phyloP scores from a whole-genome alignment of 2,888 invertebrate genomes.

The Drosophila meridiana region DNA sequence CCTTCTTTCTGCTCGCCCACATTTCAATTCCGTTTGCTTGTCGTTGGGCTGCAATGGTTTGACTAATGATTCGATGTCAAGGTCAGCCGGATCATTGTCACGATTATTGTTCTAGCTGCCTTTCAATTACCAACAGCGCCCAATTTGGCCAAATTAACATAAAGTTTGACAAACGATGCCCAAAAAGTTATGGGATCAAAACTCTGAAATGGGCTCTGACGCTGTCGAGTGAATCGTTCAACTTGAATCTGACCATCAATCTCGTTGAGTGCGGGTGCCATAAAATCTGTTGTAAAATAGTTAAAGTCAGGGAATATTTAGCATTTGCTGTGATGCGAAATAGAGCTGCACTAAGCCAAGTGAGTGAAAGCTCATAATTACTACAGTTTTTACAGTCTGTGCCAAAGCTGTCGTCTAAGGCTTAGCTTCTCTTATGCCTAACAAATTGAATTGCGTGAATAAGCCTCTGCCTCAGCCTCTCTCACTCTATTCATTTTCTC shows the following conservation, averaged over 20 bases:
- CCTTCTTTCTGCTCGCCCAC: neutral
- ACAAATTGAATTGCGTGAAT: conserved; percentile 5
- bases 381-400: neutral
- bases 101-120: conserved; percentile 46
- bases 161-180: conserved; percentile 67
- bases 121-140: conserved; percentile 73
- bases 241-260: conserved; percentile 27
- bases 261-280: neutral
- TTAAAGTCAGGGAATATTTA: neutral
- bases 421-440: neutral
- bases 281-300: neutral
- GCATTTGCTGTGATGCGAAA: neutral
- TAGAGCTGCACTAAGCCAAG: neutral
- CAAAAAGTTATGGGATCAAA: conserved; percentile 34
- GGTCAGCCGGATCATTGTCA: conserved; percentile 63
- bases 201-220: conserved; percentile 5
- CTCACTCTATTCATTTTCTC: neutral
- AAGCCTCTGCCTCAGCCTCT: neutral
- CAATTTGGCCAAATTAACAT: conserved; percentile 74
- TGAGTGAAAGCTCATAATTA: neutral
- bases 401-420: neutral
- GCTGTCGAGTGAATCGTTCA: conserved; percentile 16
- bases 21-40: conserved; percentile 22
- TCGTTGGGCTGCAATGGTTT: conserved; percentile 58
- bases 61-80: conserved; percentile 73